phyloP scores from a whole-genome alignment of 2,888 invertebrate genomes.

The Agriopis marginaria region DNA sequence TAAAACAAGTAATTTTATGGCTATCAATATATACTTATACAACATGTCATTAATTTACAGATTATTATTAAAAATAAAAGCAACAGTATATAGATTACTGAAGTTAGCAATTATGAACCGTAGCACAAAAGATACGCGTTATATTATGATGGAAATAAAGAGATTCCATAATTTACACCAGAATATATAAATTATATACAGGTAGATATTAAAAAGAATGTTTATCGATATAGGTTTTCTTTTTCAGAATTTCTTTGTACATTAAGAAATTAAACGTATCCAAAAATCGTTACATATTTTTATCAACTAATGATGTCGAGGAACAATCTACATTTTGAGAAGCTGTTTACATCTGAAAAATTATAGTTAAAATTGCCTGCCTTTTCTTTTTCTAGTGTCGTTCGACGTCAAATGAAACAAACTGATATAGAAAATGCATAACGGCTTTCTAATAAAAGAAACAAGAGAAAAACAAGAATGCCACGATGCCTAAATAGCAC shows the following conservation, averaged over 20 bases:
- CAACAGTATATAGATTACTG: conserved; percentile 81
- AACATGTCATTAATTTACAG: conserved; percentile 85
- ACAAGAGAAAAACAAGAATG: conserved; percentile 25
- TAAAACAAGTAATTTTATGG: conserved; percentile 86
- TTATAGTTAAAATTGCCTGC: conserved; percentile 10
- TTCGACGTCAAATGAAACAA: conserved; percentile 9
- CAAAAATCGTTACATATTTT: conserved; percentile 4
- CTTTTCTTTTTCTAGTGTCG: conserved; percentile 4
- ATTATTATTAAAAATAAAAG: conserved; percentile 81
- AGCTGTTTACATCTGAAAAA: neutral
- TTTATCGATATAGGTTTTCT: conserved; percentile 71
- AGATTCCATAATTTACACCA: conserved; percentile 83
- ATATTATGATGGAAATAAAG: conserved; percentile 76
- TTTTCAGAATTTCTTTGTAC: conserved; percentile 4
- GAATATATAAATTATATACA: conserved; percentile 74
- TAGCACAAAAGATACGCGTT: conserved; percentile 76
- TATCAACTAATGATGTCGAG: neutral
- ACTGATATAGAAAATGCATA: conserved; percentile 5
- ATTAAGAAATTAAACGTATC: conserved; percentile 3
- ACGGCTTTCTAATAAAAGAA: conserved; percentile 35
- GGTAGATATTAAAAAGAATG: conserved; percentile 67
- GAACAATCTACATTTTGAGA: neutral
- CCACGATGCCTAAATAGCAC: conserved; percentile 54
- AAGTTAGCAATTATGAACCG: conserved; percentile 73
- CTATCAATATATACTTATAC: conserved; percentile 84